Conservation (phyloP, 1,140 invertebrate species). For the Bombus polaris region DNA sequence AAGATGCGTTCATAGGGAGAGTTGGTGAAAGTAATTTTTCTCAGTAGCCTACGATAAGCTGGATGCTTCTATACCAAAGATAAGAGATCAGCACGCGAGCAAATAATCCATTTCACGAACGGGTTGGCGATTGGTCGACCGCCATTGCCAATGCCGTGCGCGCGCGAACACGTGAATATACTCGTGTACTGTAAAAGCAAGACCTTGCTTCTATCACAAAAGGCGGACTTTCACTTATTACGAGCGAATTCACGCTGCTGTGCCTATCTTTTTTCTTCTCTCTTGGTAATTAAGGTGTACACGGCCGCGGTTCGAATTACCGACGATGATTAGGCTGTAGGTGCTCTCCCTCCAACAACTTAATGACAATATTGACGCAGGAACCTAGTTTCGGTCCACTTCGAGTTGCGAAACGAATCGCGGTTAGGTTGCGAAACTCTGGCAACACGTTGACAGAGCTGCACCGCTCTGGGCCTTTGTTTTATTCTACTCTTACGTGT, state of each 20-base stretch:
- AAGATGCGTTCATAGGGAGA: neutral
- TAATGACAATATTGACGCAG: neutral
- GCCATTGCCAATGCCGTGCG: constrained; percentile 20
- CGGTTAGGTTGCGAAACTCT: neutral
- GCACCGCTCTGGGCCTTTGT: neutral
- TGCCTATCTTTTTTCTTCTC: neutral
- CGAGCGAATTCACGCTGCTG: constrained; percentile 18
- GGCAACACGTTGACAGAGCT: neutral
- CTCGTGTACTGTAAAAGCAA: neutral
- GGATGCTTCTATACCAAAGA: neutral
- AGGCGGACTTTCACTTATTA: constrained; percentile 44
- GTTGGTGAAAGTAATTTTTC: constrained; percentile 32
- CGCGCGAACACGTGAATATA: too few relatives aligned
- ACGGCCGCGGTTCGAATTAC: neutral
- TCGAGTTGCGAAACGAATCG: neutral
- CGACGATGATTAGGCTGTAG: constrained; percentile 7
- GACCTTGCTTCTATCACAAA: constrained; percentile 34
- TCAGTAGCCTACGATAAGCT: constrained; percentile 6
- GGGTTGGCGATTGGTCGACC: neutral
- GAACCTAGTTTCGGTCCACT: constrained; percentile 1
- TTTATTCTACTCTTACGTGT: neutral
- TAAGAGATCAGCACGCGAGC: constrained; percentile 31
- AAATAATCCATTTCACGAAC: constrained; percentile 21
- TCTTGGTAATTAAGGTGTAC: constrained; percentile 20
- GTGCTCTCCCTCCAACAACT: neutral